Conservation (phyloP, 2,888 invertebrate species). For the Chalcis sispes region DNA sequence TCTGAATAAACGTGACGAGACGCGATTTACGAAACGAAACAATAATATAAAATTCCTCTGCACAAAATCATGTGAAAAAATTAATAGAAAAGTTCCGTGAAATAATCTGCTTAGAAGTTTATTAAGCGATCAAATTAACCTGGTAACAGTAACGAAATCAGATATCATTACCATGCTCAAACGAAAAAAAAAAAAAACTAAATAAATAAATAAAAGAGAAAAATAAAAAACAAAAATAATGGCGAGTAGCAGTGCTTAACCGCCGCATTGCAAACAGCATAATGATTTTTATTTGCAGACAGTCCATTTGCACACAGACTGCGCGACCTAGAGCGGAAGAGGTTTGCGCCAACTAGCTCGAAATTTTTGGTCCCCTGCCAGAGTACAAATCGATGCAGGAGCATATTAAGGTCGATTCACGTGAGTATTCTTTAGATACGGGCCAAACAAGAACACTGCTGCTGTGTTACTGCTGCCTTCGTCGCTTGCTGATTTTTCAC, state of each 20-base stretch:
- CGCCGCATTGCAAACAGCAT: conserved; percentile 2
- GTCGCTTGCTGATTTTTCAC: conserved; percentile 24
- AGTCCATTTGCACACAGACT: conserved; percentile 29
- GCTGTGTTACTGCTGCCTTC: too few species aligned
- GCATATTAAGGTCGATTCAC: conserved; percentile 53
- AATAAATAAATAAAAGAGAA: too few species aligned
- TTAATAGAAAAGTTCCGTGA: too few species aligned
- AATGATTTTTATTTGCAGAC: conserved; percentile 43
- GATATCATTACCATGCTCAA: too few species aligned
- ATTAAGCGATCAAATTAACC: too few species aligned
- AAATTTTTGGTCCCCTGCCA: conserved; percentile 58
- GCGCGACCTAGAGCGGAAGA: conserved; percentile 40
- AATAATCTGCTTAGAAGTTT: too few species aligned
- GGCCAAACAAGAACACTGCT: conserved; percentile 28
- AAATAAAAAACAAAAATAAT: conserved; percentile 15
- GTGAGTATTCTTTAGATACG: conserved; percentile 37
- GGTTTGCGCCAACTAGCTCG: conserved; percentile 46
- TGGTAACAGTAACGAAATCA: too few species aligned
- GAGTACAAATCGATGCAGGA: conserved; percentile 49
- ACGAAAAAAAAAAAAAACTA: too few species aligned
- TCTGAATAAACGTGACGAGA: too few species aligned
- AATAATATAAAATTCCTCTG: too few species aligned
- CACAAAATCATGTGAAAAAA: too few species aligned
- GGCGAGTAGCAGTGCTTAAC: neutral
- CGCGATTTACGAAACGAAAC: too few species aligned